Conservation (phyloP, 2,797 vertebrate genomes). For the Thripadectes ignobilis region DNA sequence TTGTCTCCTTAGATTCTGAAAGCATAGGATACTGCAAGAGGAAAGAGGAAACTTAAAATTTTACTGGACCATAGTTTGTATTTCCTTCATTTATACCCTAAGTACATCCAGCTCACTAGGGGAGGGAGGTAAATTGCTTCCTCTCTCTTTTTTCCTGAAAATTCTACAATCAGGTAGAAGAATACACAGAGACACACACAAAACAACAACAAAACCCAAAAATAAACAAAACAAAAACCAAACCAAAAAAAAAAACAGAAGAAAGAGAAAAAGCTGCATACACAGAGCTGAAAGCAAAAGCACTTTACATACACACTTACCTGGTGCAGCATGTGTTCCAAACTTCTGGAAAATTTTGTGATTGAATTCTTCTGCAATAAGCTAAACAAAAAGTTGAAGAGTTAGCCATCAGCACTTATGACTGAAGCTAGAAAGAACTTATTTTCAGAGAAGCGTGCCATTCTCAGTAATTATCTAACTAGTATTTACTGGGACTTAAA, state of each 20-base stretch:
- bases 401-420: background rate
- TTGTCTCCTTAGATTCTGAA: background rate
- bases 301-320: slow-evolving; percentile 45
- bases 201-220: background rate
- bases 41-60: background rate
- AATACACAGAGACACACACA: background rate
- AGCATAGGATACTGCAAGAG: background rate
- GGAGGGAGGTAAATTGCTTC: background rate
- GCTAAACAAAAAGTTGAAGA: slow-evolving; percentile 75
- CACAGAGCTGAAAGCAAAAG: slow-evolving; percentile 6
- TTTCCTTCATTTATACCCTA: background rate
- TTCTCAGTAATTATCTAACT: background rate
- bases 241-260: too few species aligned
- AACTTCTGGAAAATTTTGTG: slow-evolving; percentile 83
- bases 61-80: background rate
- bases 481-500: background rate
- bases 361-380: slow-evolving; percentile 96
- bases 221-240: background rate
- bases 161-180: background rate
- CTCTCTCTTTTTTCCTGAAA: background rate
- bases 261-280: background rate
- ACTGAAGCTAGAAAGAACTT: background rate
- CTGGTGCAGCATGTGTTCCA: slow-evolving; percentile 78
- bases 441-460: background rate
- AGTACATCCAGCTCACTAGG: background rate